Evolutionary conservation across 2,113 vertebrate species (phyloP), one percentile per base, ranked within the genome.

Genomic region (Xiphias gladius): DNA sequence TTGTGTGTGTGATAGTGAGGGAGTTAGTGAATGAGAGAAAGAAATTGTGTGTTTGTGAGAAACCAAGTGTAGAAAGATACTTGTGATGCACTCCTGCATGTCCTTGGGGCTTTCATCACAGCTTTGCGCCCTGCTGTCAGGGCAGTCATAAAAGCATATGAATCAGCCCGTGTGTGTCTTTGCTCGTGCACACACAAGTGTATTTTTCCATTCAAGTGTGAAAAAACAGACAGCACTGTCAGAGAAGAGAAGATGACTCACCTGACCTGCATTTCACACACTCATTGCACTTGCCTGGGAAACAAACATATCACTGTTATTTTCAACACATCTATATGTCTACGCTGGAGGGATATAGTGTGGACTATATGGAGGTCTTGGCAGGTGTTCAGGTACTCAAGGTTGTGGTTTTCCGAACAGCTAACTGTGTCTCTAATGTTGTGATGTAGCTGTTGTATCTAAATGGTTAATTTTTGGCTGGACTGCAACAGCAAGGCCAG

Each of bases 191-290:
- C 76, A 73, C 82, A 68, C 67, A 12, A 43, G 73, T 76, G 88
- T 89, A 79, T 87, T 90, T 93, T 93, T 93, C 89, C 89, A 88
- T 81, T 89, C 22, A 69, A 81, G 85, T 87, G 89, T 88, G 78
- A 93, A 87, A 86, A 91, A 92, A 81, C 85, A 87, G 86, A 73
- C 79, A 85, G 79, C 63, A 1, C 79, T 64, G 84, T 87, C 88
- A 88, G 84, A 73, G 76, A 70, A 84, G 83, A 75, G 58, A 75
- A 39, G 79, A 84, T 92, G 89, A 92, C 78, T 92, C 89, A 92
- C 73, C 83, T 88, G 89, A 91, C 91, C 88, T 88, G 78, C 88
- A 91, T 93, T 90, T 88, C 90, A 87, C 82, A 87, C 73, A 75
- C 79, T 82, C 85, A 52, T 85, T 76, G 86, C 88, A 85, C 76